A percentile compares a stretch with the other conserved stretches of the same genome.
phyloP scores from a whole-genome alignment of 2,888 invertebrate species.

The Melolontha melolontha region DNA sequence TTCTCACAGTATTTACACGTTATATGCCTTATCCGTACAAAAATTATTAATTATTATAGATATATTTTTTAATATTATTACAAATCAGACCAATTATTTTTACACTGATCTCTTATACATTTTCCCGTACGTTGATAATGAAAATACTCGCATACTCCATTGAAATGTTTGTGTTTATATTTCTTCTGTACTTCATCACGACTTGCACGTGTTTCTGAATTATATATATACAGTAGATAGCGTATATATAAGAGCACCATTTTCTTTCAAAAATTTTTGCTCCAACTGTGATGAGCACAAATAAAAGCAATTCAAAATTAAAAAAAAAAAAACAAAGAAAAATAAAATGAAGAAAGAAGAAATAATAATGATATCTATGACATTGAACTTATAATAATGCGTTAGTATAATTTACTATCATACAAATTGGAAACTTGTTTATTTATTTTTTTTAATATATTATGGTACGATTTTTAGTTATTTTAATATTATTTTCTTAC shows the following conservation, averaged over 20 bases:
- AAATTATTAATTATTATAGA: conserved; percentile 44
- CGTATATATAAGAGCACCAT: conserved; percentile 41
- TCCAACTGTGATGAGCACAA: too few species aligned
- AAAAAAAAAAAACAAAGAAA: too few species aligned
- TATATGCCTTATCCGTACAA: conserved; percentile 46
- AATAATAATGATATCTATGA: too few species aligned
- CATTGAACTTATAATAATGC: too few species aligned
- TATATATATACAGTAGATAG: conserved; percentile 9
- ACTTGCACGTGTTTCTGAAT: too few species aligned
- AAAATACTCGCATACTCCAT: conserved; percentile 12
- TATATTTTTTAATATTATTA: conserved; percentile 40
- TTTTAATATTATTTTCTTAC: too few species aligned
- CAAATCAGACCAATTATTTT: conserved; percentile 44
- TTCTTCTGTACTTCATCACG: too few species aligned
- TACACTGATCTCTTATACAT: conserved; percentile 21
- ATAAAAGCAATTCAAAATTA: background rate
- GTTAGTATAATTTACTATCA: too few species aligned
- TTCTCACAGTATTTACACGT: conserved; percentile 43
- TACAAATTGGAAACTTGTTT: too few species aligned
- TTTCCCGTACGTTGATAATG: conserved; percentile 5
- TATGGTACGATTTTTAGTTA: too few species aligned
- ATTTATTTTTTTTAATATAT: too few species aligned
- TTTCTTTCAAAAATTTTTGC: conserved; percentile 15
- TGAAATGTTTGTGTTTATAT: conserved; percentile 17
- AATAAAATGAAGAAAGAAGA: too few species aligned